Evolutionary conservation across 2,888 invertebrate species (phyloP).

Genomic region (Drosophila recens): DNA sequence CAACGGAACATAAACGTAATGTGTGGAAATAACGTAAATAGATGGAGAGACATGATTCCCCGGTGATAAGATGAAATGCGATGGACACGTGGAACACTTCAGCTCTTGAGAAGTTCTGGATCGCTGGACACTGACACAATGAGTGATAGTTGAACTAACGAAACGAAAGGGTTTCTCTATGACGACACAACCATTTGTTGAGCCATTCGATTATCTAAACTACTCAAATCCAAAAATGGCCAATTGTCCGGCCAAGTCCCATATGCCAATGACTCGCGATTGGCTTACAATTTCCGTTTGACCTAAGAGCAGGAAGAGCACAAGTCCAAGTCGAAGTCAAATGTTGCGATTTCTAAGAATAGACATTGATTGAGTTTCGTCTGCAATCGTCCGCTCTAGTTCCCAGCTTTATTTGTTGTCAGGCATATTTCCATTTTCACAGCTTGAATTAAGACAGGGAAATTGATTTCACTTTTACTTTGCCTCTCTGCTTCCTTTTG

Average conservation of each 20-base stretch:
- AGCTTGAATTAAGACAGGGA: conserved; percentile 21
- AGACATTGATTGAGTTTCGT: conserved; percentile 12
- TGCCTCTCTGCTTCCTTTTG: background rate
- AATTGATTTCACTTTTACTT: conserved; percentile 45
- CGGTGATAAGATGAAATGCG: conserved; percentile 13
- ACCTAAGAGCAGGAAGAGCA: conserved; percentile 34
- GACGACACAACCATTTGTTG: conserved; percentile 22
- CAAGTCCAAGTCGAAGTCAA: conserved; percentile 8
- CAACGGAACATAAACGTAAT: conserved; percentile 61
- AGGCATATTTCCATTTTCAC: conserved; percentile 4
- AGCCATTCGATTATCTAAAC: conserved; percentile 29
- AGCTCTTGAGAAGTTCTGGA: background rate
- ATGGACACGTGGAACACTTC: conserved; percentile 15
- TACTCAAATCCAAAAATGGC: conserved; percentile 14
- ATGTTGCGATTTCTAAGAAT: conserved; percentile 37
- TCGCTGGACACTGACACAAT: conserved; percentile 32
- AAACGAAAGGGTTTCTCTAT: conserved; percentile 25
- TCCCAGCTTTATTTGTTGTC: background rate
- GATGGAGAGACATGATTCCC: conserved; percentile 15
- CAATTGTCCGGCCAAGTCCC: conserved; percentile 5
- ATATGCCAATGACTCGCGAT: conserved; percentile 24
- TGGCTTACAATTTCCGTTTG: conserved; percentile 55
- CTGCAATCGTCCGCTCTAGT: background rate
- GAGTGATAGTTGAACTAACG: conserved; percentile 13
- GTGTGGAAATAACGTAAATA: conserved; percentile 60